Base-by-base conservation (phyloP, 2,888 invertebrate species). In the Drosophila birchii region DNA sequence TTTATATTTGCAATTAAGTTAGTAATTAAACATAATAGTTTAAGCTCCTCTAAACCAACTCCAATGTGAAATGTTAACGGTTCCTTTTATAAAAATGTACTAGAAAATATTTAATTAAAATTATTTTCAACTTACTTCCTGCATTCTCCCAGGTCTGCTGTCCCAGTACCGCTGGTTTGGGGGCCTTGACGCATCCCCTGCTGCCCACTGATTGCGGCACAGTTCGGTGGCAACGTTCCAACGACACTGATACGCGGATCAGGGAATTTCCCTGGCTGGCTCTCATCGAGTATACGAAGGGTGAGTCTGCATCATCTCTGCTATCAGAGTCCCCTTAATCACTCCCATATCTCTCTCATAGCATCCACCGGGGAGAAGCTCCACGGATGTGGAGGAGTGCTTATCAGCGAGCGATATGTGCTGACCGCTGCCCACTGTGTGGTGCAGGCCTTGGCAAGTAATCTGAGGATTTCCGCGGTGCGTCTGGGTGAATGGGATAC, bases 401-500 rank as follows among this genome's bases (percentile, higher is more conserved):
- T 86, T 38, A 86, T 86, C 53, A 86, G 80, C 60, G 57, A 66
- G 3, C 81, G 85, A 8, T 86, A 86, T 59, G 61, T 81, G 1
- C 36, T 86, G 14, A 86, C 89, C 2, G 86, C 87, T 8, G 86
- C 78, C 5, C 86, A 86, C 39, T 86, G 86, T 39, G 56, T 64
- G 11, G 23, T 73, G 0, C 72, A 64, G 5, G 7, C 44, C 2
- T 67, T 51, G 41, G 14, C 12, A 9, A 18, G 8, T 5, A 54
- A 72, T 9, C 77, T 70, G 62, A n/a, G 18, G 34, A 39, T 88
- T 3, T 66, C 47, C 4, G 69, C 76, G 4, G 85, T 86, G 7
- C 78, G 86, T 0, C 51, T 86, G 32, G 86, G 86, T 0, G 86
- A 86, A 39, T 86, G 86, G 86, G 89, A 86, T 58, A 86, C 85